Conservation (phyloP, 2,888 invertebrate genomes). For the Polydrusus pterygomalis region DNA sequence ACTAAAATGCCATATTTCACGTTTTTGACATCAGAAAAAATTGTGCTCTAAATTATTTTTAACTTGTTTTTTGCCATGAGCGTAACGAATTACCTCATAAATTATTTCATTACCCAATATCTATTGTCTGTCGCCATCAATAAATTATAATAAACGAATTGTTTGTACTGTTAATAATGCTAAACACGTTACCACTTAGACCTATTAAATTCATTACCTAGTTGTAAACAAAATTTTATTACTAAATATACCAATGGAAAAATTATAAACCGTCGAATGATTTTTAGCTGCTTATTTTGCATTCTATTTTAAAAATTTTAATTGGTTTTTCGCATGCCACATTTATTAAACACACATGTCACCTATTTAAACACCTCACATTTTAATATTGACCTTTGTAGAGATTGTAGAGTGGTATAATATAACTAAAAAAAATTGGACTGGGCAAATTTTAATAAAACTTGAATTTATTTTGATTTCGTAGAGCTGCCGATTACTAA, state of each 20-base stretch:
- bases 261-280: conserved; percentile 1
- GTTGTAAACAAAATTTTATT: conserved; percentile 21
- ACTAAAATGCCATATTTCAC: too few species aligned
- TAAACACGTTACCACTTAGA: conserved; percentile 9
- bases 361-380: conserved; percentile 22
- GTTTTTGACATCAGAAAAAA: too few species aligned
- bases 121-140: conserved; percentile 15
- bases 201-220: conserved; percentile 16
- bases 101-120: conserved; percentile 9
- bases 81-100: neutral
- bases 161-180: conserved; percentile 23
- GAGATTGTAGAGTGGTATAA: conserved; percentile 30
- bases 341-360: conserved; percentile 35
- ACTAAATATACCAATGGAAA: conserved; percentile 15
- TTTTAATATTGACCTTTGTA: conserved; percentile 30
- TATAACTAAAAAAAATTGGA: conserved; percentile 19
- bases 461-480: neutral
- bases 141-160: conserved; percentile 30
- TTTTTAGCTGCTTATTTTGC: conserved; percentile 25
- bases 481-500: too few species aligned
- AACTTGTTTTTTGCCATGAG: too few species aligned
- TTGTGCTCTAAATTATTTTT: too few species aligned
- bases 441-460: conserved; percentile 13
- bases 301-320: conserved; percentile 30
- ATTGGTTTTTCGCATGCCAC: conserved; percentile 43